Percentiles rank a stretch among this genome's conserved stretches.
Evolutionary conservation across 1,140 invertebrate species (phyloP).

Genomic region (Zaprionus capensis): DNA sequence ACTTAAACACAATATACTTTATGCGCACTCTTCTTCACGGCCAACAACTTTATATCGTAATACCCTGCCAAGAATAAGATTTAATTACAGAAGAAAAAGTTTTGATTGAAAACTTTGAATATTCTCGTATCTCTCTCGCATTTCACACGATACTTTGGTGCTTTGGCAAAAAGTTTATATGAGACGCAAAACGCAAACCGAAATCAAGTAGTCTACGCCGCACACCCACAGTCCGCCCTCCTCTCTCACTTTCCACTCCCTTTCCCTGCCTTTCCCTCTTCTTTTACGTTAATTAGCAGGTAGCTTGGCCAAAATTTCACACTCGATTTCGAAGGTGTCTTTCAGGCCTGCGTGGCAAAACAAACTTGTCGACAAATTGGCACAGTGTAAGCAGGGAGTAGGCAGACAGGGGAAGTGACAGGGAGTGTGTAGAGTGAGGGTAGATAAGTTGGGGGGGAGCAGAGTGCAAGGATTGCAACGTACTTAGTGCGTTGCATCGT

Average conservation of each 20-base stretch:
- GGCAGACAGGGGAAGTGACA: neutral
- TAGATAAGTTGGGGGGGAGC: neutral
- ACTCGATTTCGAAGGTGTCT: conserved; percentile 21
- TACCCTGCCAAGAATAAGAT: conserved; percentile 2
- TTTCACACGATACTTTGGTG: conserved; percentile 4
- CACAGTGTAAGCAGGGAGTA: conserved; percentile 2
- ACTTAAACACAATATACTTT: neutral
- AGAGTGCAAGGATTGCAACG: conserved; percentile 16
- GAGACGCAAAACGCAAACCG: neutral
- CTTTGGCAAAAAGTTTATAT: conserved; percentile 3
- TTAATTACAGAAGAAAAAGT: conserved; percentile 8
- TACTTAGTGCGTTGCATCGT: conserved; percentile 58
- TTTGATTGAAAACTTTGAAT: conserved; percentile 9
- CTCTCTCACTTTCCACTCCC: neutral
- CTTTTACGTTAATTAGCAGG: neutral
- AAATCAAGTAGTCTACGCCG: neutral
- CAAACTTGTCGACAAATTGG: conserved; percentile 45
- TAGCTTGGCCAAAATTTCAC: conserved; percentile 19
- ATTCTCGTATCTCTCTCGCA: neutral
- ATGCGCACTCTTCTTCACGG: neutral
- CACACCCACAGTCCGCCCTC: neutral
- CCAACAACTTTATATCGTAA: neutral
- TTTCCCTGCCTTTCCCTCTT: neutral
- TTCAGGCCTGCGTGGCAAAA: conserved; percentile 27
- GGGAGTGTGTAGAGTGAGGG: neutral